A percentile compares a stretch with the other conserved stretches of the same genome.
Evolutionary conservation across 1,140 invertebrate species (phyloP).

Genomic region (Parapsyche elsis): DNA sequence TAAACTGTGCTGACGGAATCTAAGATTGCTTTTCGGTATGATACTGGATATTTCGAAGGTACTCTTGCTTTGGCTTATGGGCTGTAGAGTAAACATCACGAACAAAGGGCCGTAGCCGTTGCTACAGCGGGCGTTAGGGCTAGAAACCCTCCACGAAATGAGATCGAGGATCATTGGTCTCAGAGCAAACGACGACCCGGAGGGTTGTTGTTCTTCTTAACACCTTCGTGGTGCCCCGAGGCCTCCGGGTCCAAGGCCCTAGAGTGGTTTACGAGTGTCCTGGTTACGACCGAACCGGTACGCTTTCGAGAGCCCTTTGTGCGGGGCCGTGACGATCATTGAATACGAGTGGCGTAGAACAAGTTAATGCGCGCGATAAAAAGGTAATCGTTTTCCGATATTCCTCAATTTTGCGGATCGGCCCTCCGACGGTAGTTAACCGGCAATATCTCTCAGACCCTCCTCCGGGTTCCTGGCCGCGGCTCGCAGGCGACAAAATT

Average conservation of each 20-base stretch:
- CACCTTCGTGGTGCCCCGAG: constrained; percentile 1
- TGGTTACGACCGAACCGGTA: not conserved
- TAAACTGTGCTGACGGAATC: too few species aligned
- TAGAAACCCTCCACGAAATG: not conserved
- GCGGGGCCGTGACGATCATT: constrained; percentile 35
- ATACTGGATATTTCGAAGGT: too few species aligned
- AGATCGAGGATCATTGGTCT: not conserved
- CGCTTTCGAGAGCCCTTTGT: constrained; percentile 11
- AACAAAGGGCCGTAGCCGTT: not conserved
- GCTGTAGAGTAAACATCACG: not conserved
- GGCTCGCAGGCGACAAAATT: not conserved
- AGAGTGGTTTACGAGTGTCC: constrained; percentile 42
- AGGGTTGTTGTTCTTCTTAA: constrained; percentile 4
- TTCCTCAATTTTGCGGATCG: constrained; percentile 54
- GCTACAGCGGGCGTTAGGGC: not conserved
- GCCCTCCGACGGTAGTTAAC: constrained; percentile 46
- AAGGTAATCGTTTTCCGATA: constrained; percentile 55
- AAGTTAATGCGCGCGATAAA: constrained; percentile 45
- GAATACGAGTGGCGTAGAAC: constrained; percentile 38
- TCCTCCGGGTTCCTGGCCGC: constrained; percentile 8
- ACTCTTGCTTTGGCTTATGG: too few species aligned
- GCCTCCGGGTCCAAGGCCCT: not conserved
- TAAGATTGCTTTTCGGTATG: too few species aligned
- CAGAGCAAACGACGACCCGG: not conserved
- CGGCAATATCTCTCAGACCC: constrained; percentile 45